Base-by-base conservation (phyloP, 2,888 invertebrate species). In the Clusia tigrina region DNA sequence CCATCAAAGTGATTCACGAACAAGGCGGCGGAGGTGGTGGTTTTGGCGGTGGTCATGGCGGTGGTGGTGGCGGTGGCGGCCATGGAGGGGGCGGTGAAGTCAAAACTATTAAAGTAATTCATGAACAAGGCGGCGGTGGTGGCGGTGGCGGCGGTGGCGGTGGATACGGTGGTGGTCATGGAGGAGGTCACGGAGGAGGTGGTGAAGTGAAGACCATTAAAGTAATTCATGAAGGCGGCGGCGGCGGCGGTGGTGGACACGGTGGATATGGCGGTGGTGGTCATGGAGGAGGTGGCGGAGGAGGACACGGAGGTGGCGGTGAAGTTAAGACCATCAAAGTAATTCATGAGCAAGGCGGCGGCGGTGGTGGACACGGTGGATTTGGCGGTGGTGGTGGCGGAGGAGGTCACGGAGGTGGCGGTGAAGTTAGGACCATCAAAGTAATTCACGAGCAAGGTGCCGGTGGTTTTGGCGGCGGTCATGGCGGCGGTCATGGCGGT, bases 1-100 rank as follows among this genome's bases (percentile, higher is more conserved):
- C 69, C 57, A 67, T 70, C 24, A 72, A 74, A 64, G 68, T 74
- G 5, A 69, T 74, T 17, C 56, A 54, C 37, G 26, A 22, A 51
- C 5, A 20, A 20, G 51, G 32, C 5, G 23, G 37, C n/a, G 58
- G 18, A 15, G 23, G 17, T 53, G 52, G 60, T 3, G 53, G 48
- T 37, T 20, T 23, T 18, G 51, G 48, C 46, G 58, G 52, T 26
- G 68, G 48, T 5, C 64, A 64, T 20, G 62, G 54, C 0, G 57
- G 57, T 18, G 48, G 32, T 23, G 62, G 57, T 1, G 54, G 46
- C 12, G 22, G 37, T 2, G 56, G 51, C 25, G 55, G 22, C 1
- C 58, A 54, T 23, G 58, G 26, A 26, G 57, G 22, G 25, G 48
- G 60, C 38, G 54, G 74, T 53, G 62, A 73, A 46, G 70, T 72